These are phyloP conservation scores for Borostomias antarcticus DNA, from an alignment of 2,797 vertebrate species.

Conservation along the genomic window DNA sequence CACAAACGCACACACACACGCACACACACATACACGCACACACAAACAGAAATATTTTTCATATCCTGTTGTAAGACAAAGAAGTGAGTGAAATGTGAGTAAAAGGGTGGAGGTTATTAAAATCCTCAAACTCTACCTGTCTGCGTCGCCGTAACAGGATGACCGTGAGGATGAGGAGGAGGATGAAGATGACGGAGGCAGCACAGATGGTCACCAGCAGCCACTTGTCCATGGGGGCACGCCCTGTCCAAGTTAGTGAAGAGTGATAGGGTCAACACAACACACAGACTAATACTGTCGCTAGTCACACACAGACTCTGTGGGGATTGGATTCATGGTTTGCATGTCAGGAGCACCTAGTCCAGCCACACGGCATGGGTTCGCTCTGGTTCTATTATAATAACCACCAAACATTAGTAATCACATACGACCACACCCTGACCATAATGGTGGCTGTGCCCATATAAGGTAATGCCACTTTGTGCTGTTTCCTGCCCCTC, in stretches of 20 bases:
- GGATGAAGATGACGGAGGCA: conserved; percentile 53
- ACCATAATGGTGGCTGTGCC: conserved; percentile 32
- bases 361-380: no score
- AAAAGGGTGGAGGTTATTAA: not conserved
- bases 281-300: not conserved
- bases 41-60: not conserved
- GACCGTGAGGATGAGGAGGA: conserved; percentile 57
- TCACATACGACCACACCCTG: not conserved
- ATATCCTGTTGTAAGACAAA: not conserved
- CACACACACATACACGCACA: not conserved
- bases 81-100: not conserved
- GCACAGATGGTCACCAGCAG: conserved; percentile 61
- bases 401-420: not conserved
- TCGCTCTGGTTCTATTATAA: no score
- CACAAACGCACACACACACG: not conserved
- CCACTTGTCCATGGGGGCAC: conserved; percentile 53
- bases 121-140: conserved; percentile 51
- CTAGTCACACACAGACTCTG: not conserved
- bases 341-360: not conserved
- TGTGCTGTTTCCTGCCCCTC: conserved; percentile 52
- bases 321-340: not conserved
- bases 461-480: conserved; percentile 25
- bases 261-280: conserved; percentile 29
- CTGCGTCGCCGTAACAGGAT: conserved; percentile 51
- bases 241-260: conserved; percentile 49